Evolutionary conservation across 1,140 invertebrate genomes (phyloP).

Genomic region (Drosophila aff.): DNA sequence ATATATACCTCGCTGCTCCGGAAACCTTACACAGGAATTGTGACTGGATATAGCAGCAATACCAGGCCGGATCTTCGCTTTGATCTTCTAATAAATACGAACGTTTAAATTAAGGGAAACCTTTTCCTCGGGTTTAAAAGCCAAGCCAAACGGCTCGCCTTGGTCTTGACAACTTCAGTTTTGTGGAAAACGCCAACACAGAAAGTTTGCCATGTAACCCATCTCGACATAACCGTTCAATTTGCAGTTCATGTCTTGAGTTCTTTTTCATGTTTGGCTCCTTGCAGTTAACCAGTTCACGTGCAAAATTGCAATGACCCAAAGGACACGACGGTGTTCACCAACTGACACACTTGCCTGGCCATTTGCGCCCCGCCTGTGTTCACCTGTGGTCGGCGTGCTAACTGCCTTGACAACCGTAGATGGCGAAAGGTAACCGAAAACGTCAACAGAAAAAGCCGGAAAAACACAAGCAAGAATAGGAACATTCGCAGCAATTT

Average conservation of each 20-base stretch:
- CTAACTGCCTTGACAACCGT: slow-evolving; percentile 60
- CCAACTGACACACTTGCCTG: slow-evolving; percentile 3
- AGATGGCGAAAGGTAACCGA: slow-evolving; percentile 19
- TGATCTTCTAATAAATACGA: background rate
- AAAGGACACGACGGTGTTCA: slow-evolving; percentile 28
- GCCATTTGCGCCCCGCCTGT: slow-evolving; percentile 6
- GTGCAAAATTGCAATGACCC: slow-evolving; percentile 74
- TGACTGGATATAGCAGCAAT: no score
- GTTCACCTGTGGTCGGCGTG: slow-evolving; percentile 22
- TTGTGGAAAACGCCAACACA: background rate
- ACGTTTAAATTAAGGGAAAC: background rate
- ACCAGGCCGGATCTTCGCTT: no score
- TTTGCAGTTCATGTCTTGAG: slow-evolving; percentile 64
- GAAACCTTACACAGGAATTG: no score
- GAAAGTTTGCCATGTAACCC: slow-evolving; percentile 11
- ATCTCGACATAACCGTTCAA: slow-evolving; percentile 65
- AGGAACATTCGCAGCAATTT: slow-evolving; percentile 38
- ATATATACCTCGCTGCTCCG: no score
- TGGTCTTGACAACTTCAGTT: background rate
- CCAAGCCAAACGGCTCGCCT: background rate
- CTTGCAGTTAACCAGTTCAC: slow-evolving; percentile 71
- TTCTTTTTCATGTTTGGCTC: slow-evolving; percentile 26
- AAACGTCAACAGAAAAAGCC: slow-evolving; percentile 11
- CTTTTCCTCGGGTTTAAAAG: background rate
- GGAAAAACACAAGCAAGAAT: slow-evolving; percentile 4